Evolutionary conservation across 2,113 vertebrate species (phyloP), one percentile per base, ranked within the genome.

Genomic region (Crotophaga sulcirostris): DNA sequence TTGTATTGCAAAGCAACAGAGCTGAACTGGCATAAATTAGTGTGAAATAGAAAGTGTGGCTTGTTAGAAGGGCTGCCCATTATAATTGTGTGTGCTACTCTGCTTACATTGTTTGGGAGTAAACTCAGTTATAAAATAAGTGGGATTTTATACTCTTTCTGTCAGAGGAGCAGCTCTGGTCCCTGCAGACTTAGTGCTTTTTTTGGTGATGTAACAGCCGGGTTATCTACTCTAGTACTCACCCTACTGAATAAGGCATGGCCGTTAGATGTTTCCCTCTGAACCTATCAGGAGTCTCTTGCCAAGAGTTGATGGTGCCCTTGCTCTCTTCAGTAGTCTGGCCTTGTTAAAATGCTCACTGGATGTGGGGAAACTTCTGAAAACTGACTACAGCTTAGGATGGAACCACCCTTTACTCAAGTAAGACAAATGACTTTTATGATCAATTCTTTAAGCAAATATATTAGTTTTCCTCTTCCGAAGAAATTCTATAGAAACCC

Each of bases 161-260:
- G 66, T 19, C 42, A 45, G 49, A 69, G 49, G 29, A 56, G 15
- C 26, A 33, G 42, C 36, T 67, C 60, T 62, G 36, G 47, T 40
- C 67, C 19, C 9, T 47, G 13, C 56, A 90, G 64, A 33, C 28
- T 84, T 52, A 44, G 12, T 4, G 10, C 0, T 0, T 16, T 74
- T n/a, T 69, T 36, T 38, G 40, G 36, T n/a, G 40, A 31, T 52
- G 20, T 47, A 42, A 60, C 3, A 20, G 7, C 26, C 44, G 25
- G 12, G 5, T 70, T 69, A 14, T 56, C 40, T 87, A 36, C 11
- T 24, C 24, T 9, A 15, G 31, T 0, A 0, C 52, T 82, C 81
- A 78, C 29, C 31, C 15, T 70, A 47, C 34, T 52, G 45, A 77
- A 31, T 66, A 36, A 78, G 38, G 11, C 7, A 26, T 18, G 17